phyloP scores from a whole-genome alignment of 2,113 vertebrate genomes.

The Porphyrio hochstetteri region DNA sequence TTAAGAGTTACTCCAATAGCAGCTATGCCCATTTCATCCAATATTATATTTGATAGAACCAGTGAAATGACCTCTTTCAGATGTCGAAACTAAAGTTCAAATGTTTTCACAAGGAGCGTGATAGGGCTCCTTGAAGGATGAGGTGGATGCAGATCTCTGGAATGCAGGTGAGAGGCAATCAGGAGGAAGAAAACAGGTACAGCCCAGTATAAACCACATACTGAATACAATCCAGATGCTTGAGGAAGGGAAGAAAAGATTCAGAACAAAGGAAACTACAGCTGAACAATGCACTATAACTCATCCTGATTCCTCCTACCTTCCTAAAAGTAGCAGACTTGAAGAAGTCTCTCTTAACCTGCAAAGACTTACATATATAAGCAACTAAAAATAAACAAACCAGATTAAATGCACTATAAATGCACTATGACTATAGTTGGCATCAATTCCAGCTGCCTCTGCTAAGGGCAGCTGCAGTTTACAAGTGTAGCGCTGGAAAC shows the following conservation, averaged over 20 bases:
- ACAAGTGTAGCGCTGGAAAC: not conserved
- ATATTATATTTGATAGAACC: not conserved
- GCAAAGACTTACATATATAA: not conserved
- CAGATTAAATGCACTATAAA: not conserved
- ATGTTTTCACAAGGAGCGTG: not conserved
- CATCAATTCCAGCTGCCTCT: not conserved
- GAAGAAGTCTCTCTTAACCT: not conserved
- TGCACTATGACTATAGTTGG: too few species aligned
- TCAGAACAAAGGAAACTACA: not conserved
- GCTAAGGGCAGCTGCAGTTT: not conserved
- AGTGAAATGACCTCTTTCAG: not conserved
- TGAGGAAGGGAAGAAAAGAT: not conserved
- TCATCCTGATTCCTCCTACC: not conserved
- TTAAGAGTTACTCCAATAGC: not conserved
- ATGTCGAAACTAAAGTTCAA: not conserved
- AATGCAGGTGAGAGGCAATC: not conserved
- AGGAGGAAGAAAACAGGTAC: not conserved
- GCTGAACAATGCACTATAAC: fast-evolving
- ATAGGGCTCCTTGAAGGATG: not conserved
- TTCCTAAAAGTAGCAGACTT: not conserved
- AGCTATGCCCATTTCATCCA: not conserved
- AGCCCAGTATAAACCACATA: not conserved
- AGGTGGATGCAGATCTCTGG: not conserved
- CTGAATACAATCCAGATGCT: not conserved
- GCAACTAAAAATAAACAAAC: not conserved